Evolutionary conservation across 2,797 vertebrate genomes (phyloP), one percentile per base, ranked within the genome.

Genomic region (Morelia viridis): DNA sequence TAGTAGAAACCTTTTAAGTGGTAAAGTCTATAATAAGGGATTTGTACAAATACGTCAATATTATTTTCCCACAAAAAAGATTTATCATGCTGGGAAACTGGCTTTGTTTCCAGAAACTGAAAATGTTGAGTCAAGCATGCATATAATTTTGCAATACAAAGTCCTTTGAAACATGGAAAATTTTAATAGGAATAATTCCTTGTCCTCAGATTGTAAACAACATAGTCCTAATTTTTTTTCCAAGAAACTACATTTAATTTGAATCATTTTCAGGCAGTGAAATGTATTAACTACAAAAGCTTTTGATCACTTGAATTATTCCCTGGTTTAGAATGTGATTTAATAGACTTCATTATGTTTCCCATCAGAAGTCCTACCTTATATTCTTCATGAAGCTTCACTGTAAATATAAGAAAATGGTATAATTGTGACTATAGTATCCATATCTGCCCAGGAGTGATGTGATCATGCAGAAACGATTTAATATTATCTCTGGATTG

Each of bases 181-280:
- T 86, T 31, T 60, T 58, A 80, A 71, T 11, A 76, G 26, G 35
- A 89, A 35, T 26, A 91, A 65, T n/a, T 60, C 17, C 8, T 86
- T 87, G 15, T 22, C 12, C 9, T 15, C 2, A 10, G 19, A 65
- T 89, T 92, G 89, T 84, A 76, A 53, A 80, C 26, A 91, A 19
- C 65, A 64, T 19, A 15, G 19, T 46, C 65, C 53, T 0, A 31
- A 89, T 93, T 71, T 61, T 93, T 53, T 57, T 83, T 31, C 41
- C 76, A 62, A 53, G 60, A 93, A 91, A 91, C 62, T 6, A 61
- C 56, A 93, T 28, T 65, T 87, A 26, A 80, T 89, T 41, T 58
- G 89, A 41, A 71, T 90, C 5, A 41, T 41, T 24, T 35, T 17
- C 4, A 50, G 41, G 31, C 24, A 93, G 24, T 50, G 76, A 89